phyloP scores from a whole-genome alignment of 2,797 vertebrate species.

The Petrocephalus sullivani region DNA sequence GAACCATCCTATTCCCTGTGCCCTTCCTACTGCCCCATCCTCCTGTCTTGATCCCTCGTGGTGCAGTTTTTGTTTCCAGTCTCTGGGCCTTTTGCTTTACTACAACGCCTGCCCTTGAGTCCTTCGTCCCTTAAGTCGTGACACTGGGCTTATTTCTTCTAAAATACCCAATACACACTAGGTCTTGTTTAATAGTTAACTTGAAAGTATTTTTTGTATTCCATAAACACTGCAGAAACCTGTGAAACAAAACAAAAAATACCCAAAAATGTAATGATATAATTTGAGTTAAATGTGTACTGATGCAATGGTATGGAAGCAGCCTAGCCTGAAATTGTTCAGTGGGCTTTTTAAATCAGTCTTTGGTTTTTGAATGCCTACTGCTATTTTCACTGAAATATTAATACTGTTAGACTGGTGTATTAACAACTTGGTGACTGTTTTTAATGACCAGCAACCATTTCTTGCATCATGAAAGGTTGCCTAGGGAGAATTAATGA shows the following conservation, averaged over 20 bases:
- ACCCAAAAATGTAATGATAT: neutral
- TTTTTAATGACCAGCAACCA: neutral
- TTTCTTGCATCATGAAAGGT: neutral
- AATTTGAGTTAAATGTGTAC: neutral
- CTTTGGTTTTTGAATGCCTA: neutral
- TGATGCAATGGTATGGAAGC: neutral
- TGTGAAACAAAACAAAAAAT: neutral
- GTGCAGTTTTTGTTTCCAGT: too few relatives aligned
- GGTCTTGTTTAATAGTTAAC: constrained; percentile 4
- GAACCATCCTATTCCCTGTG: too few relatives aligned
- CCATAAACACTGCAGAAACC: neutral
- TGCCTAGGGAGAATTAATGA: neutral
- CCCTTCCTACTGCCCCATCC: too few relatives aligned
- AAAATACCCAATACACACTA: neutral
- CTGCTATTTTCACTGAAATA: neutral
- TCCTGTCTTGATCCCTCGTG: too few relatives aligned
- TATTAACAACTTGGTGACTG: neutral
- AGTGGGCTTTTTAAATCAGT: neutral
- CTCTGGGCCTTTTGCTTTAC: too few relatives aligned
- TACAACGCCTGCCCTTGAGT: too few relatives aligned
- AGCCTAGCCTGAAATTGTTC: neutral
- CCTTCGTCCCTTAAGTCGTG: too few relatives aligned
- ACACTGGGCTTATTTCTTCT: neutral
- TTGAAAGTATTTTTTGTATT: neutral
- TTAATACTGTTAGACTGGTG: neutral